Base-by-base conservation (phyloP, 2,888 invertebrate species). In the Pterobdella sp. region DNA sequence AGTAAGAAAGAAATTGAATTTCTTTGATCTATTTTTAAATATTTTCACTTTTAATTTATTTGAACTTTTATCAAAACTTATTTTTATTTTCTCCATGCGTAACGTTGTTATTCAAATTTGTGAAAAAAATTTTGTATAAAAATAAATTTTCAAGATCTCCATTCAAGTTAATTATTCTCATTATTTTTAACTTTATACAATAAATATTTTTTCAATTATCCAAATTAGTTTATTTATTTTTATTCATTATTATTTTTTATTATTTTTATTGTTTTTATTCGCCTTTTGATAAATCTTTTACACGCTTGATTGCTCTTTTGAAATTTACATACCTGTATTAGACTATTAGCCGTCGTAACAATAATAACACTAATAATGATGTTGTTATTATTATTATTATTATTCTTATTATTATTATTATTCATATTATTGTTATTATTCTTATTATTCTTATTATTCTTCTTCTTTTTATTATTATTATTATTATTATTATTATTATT, bases 121-220 rank as follows among this genome's bases (percentile, higher is more conserved):
- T 49, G 14, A 49, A 18, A 14, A 49, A 18, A 64, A 14, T 64
- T 22, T 26, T 64, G 26, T 26, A 22, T 68, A 56, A 49, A 67
- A 66, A 49, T 67, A 73, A 52, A 67, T 56, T 74, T 67, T 73
- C 71, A 80, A 10, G 72, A 73, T 64, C 63, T 63, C 71, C 64
- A 73, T 64, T 73, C 60, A 70, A 63, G 67, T 63, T 73, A 63
- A 63, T 73, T 64, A 70, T 73, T 73, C 71, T 73, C 72, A 63
- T 73, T 73, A 63, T 73, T 73, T 64, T 73, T 73, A 63, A 73
- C 72, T 64, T 73, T 73, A 63, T 73, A 73, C 71, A 63, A 73
- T 64, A 73, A 73, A 63, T 73, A 73, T 64, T 73, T 73, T 64
- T 73, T 63, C 71, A n/a, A n/a, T n/a, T n/a, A n/a, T n/a, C n/a